Evolutionary conservation across 2,888 invertebrate genomes (phyloP).

Genomic region (Meghimatium bilineatum): DNA sequence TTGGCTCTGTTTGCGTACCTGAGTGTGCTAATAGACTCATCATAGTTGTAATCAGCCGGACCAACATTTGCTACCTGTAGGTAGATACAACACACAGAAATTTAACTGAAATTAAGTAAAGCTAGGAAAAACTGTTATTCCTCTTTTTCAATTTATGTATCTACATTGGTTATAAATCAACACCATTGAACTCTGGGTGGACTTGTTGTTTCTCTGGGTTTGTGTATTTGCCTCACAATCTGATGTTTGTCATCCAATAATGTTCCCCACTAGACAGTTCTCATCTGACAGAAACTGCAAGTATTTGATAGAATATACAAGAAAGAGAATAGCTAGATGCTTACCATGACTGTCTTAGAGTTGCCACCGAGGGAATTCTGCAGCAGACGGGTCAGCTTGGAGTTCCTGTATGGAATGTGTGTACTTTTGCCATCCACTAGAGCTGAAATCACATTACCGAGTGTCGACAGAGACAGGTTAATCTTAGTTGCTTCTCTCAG

Average conservation of each 20-base stretch:
- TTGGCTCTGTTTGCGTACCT: slow-evolving; percentile 98
- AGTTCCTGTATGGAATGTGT: slow-evolving; percentile 99
- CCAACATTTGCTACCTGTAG: slow-evolving; percentile 97
- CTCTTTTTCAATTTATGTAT: too few relatives aligned
- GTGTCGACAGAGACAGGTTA: slow-evolving; percentile 92
- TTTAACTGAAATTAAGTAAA: too few relatives aligned
- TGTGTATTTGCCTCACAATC: too few relatives aligned
- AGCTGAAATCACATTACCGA: slow-evolving; percentile 98
- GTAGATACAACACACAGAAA: too few relatives aligned
- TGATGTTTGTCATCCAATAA: too few relatives aligned
- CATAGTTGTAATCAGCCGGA: slow-evolving; percentile 96
- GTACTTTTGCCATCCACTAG: slow-evolving; percentile 97
- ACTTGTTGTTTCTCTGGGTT: too few relatives aligned
- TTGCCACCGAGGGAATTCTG: slow-evolving; percentile 98
- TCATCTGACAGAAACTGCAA: too few relatives aligned
- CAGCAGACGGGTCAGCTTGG: slow-evolving; percentile 89
- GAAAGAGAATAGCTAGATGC: not conserved
- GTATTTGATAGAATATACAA: too few relatives aligned
- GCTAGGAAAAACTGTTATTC: too few relatives aligned
- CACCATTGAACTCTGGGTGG: too few relatives aligned
- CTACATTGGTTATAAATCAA: too few relatives aligned
- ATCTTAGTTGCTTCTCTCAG: slow-evolving; percentile 98
- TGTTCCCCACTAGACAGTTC: too few relatives aligned
- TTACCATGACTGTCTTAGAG: slow-evolving; percentile 80
- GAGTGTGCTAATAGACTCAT: slow-evolving; percentile 96